Conservation (phyloP, 2,797 vertebrate genomes). For the Heliangelus exortis region DNA sequence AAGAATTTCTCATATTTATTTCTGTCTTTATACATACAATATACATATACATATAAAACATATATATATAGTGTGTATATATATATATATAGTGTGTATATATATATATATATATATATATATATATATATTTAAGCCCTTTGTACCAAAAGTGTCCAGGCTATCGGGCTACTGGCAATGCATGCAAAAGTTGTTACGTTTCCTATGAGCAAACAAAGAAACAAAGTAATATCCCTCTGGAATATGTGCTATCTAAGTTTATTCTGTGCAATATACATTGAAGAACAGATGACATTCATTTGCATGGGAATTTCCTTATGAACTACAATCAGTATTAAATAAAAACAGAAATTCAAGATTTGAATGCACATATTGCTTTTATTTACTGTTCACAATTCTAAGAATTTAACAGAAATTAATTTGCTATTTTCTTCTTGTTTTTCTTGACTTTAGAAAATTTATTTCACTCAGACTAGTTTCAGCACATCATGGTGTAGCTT, state of each 20-base stretch:
- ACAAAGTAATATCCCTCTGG: neutral
- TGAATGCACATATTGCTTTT: neutral
- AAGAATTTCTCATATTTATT: neutral
- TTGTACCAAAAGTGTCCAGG: neutral
- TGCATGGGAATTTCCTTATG: neutral
- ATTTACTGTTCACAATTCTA: neutral
- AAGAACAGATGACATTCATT: neutral
- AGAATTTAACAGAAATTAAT: neutral
- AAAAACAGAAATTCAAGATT: neutral
- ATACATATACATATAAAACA: accelerated
- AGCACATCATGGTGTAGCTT: neutral
- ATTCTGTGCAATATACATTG: neutral
- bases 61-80: accelerated
- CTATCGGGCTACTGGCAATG: neutral
- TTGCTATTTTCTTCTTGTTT: neutral
- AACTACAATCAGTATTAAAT: neutral
- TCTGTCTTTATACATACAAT: neutral
- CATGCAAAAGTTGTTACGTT: neutral
- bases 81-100: neutral
- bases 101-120: too few relatives aligned
- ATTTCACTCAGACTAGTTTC: neutral
- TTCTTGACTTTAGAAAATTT: neutral
- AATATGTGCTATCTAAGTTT: neutral
- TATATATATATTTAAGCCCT: neutral
- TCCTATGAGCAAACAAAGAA: neutral